Evolutionary conservation across 2,888 invertebrate genomes (phyloP).

Genomic region (Sussaba pulchella): DNA sequence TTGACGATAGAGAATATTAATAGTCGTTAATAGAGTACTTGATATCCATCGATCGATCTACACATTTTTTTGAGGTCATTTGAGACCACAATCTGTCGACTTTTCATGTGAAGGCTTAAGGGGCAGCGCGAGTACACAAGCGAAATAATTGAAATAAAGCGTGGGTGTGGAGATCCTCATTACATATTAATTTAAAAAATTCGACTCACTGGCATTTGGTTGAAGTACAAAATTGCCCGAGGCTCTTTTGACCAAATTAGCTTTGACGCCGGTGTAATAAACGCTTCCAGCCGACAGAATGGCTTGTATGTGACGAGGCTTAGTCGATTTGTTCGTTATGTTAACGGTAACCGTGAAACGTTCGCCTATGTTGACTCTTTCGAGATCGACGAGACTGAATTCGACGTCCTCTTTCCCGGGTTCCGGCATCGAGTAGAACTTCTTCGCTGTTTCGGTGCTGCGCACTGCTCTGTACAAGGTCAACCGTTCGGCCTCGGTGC

Average conservation of each 20-base stretch:
- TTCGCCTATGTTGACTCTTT: slow-evolving; percentile 89
- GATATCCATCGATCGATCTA: too few species aligned
- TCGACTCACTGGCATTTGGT: slow-evolving; percentile 87
- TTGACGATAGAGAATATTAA: too few species aligned
- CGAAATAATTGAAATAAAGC: not conserved
- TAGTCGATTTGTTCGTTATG: slow-evolving; percentile 87
- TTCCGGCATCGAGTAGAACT: slow-evolving; percentile 87
- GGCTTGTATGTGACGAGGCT: slow-evolving; percentile 88
- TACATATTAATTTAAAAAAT: not conserved
- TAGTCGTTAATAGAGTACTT: too few species aligned
- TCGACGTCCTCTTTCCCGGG: slow-evolving; percentile 87
- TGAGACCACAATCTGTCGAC: too few species aligned
- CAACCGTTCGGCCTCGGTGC: slow-evolving; percentile 90
- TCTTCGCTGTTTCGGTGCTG: slow-evolving; percentile 88
- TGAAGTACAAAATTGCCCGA: slow-evolving; percentile 88
- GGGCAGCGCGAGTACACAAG: too few species aligned
- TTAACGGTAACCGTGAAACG: slow-evolving; percentile 89
- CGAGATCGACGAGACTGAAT: slow-evolving; percentile 89
- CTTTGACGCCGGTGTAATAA: slow-evolving; percentile 92
- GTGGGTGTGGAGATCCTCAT: too few species aligned
- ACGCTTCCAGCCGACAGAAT: slow-evolving; percentile 89
- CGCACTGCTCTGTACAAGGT: slow-evolving; percentile 91
- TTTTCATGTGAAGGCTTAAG: too few species aligned
- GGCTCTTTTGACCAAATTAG: slow-evolving; percentile 89
- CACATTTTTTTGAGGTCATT: too few species aligned